Conservation (phyloP, 2,113 vertebrate genomes). For the Cygnus atratus region DNA sequence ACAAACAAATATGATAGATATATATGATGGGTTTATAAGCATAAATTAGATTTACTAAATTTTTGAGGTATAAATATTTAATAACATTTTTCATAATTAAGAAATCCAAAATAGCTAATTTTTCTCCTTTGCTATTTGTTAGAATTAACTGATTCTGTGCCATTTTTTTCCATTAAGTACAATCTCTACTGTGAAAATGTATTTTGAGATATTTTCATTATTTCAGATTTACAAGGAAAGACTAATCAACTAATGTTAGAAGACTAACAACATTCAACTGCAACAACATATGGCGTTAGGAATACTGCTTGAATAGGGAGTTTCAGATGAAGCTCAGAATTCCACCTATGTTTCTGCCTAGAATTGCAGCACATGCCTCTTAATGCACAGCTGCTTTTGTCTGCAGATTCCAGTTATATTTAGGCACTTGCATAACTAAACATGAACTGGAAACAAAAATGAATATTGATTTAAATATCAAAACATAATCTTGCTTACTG, state of each 20-base stretch:
- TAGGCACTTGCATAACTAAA: background rate
- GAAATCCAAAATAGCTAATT: background rate
- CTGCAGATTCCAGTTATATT: background rate
- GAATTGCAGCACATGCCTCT: background rate
- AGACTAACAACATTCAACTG: background rate
- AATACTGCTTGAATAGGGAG: slow-evolving; percentile 3
- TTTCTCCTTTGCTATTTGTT: background rate
- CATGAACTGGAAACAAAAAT: background rate
- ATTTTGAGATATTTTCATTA: slow-evolving; percentile 42
- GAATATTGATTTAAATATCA: background rate
- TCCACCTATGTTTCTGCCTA: background rate
- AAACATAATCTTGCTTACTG: background rate
- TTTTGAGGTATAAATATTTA: background rate
- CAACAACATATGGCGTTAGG: slow-evolving; percentile 48
- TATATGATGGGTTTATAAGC: background rate
- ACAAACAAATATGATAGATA: background rate
- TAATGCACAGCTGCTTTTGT: background rate
- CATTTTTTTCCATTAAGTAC: background rate
- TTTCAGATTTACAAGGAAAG: slow-evolving; percentile 29
- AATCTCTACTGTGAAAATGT: background rate
- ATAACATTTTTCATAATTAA: background rate
- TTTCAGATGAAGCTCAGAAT: slow-evolving; percentile 2
- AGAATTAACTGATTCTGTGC: background rate
- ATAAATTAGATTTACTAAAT: background rate
- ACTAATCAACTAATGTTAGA: slow-evolving; percentile 34